These are phyloP conservation scores for Sclerurus mexicanus DNA, from an alignment of 2,113 vertebrate genomes.

Conservation along the genomic window DNA sequence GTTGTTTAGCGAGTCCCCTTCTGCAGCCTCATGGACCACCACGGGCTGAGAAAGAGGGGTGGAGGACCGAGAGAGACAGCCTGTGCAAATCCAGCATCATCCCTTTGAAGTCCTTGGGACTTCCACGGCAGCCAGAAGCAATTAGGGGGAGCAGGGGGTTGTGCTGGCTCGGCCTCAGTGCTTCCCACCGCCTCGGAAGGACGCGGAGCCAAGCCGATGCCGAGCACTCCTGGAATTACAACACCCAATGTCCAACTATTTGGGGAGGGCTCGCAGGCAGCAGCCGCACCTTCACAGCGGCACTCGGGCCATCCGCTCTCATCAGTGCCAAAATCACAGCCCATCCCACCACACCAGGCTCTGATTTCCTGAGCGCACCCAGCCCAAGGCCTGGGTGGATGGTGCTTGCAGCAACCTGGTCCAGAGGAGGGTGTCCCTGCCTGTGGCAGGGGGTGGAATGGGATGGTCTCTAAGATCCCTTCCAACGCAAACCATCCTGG, in stretches of 20 bases:
- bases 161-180: background rate
- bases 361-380: background rate
- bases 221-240: background rate
- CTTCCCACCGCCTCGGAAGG: background rate
- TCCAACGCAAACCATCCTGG: background rate
- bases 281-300: background rate
- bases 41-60: background rate
- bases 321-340: background rate
- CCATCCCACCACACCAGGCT: background rate
- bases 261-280: fast-evolving
- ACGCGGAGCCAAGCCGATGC: background rate
- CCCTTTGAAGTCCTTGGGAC: slow-evolving; percentile 32
- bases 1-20: background rate
- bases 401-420: background rate
- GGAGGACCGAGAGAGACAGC: background rate
- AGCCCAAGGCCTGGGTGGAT: background rate
- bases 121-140: slow-evolving; percentile 43
- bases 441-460: background rate
- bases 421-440: background rate
- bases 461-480: background rate
- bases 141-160: background rate
- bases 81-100: background rate
- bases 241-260: background rate
- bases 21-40: slow-evolving; percentile 34
- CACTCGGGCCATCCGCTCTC: too few species aligned